Conservation (phyloP, 2,113 vertebrate genomes). For the Carassius carassius region DNA sequence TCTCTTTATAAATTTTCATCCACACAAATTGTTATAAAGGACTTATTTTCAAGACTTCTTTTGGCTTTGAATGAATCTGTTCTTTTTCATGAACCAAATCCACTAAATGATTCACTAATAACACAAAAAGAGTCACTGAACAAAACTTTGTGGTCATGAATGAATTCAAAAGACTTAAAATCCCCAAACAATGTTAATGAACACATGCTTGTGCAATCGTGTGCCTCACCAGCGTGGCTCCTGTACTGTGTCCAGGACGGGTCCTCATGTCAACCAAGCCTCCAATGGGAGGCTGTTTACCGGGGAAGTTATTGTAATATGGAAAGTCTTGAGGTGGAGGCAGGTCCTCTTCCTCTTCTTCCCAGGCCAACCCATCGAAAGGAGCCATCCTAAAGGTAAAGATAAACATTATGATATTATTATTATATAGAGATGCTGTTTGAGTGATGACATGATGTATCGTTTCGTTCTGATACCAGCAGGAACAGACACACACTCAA, state of each 20-base stretch:
- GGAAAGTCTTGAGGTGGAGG: slow-evolving; percentile 86
- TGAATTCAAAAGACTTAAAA: background rate
- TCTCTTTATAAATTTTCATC: background rate
- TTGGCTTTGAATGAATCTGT: background rate
- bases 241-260: slow-evolving; percentile 72
- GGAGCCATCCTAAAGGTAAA: slow-evolving; percentile 86
- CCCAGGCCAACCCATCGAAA: slow-evolving; percentile 96
- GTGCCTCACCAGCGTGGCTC: slow-evolving; percentile 87
- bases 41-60: background rate
- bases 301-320: slow-evolving; percentile 96
- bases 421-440: background rate
- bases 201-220: background rate
- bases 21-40: background rate
- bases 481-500: background rate
- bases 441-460: background rate
- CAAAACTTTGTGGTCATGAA: background rate
- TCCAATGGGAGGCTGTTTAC: slow-evolving; percentile 93
- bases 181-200: background rate
- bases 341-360: slow-evolving; percentile 87
- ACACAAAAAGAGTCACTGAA: background rate
- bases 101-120: background rate
- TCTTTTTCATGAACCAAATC: background rate
- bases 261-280: slow-evolving; percentile 91
- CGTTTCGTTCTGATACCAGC: background rate
- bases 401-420: background rate